These are phyloP conservation scores for Ctenodactylus gundi DNA, from an alignment of 2,113 vertebrate genomes.

Conservation along the genomic window DNA sequence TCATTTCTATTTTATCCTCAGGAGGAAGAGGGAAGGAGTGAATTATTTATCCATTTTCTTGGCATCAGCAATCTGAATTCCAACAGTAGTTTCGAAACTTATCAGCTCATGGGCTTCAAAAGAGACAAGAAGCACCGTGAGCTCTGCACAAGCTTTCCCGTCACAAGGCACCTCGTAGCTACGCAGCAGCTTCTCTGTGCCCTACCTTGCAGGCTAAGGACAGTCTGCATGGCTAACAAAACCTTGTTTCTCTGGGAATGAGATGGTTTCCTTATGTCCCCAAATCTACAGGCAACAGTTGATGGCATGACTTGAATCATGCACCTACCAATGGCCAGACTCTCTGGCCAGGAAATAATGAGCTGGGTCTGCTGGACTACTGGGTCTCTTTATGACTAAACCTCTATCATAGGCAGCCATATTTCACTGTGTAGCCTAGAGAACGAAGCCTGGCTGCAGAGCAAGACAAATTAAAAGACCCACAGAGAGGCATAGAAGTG, in stretches of 20 bases:
- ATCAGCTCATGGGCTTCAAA: not conserved
- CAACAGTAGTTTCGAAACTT: not conserved
- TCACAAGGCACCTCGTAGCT: not conserved
- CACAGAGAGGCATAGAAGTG: not conserved
- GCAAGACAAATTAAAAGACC: not conserved
- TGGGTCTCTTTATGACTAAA: not conserved
- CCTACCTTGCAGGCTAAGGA: not conserved
- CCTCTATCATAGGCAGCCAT: not conserved
- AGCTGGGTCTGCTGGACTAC: not conserved
- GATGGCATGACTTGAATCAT: not conserved
- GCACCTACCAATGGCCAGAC: accelerated
- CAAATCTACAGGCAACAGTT: not conserved
- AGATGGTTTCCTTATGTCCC: no score
- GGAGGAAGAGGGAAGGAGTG: not conserved
- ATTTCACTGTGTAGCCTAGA: not conserved
- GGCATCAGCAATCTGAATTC: not conserved
- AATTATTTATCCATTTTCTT: not conserved
- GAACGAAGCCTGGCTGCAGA: not conserved
- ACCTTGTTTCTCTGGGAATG: not conserved
- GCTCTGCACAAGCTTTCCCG: not conserved
- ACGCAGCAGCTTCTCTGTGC: not conserved
- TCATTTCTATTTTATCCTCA: not conserved
- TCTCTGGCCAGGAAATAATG: not conserved
- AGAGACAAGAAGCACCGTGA: not conserved
- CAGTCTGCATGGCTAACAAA: not conserved